A percentile compares a stretch with the other conserved stretches of the same genome.
Evolutionary conservation across 2,797 vertebrate genomes (phyloP).

Genomic region (Leuciscus waleckii): DNA sequence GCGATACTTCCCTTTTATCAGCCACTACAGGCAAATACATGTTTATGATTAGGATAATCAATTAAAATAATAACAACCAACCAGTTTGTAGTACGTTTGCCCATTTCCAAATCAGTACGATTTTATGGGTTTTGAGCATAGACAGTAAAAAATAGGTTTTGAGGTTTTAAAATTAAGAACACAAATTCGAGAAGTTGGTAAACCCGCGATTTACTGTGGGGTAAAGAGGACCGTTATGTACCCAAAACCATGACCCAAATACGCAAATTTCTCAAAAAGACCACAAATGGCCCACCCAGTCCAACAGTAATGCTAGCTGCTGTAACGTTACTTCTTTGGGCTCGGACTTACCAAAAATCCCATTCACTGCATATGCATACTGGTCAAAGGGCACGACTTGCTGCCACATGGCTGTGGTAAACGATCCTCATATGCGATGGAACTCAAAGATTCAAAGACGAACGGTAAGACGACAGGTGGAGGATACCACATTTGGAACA

Average conservation of each 20-base stretch:
- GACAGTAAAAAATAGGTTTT: too few species aligned
- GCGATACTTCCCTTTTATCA: not conserved
- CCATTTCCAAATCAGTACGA: not conserved
- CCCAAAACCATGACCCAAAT: not conserved
- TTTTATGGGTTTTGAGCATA: not conserved
- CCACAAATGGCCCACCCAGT: not conserved
- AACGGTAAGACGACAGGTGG: not conserved
- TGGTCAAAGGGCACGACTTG: not conserved
- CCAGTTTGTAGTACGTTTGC: not conserved
- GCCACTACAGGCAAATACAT: not conserved
- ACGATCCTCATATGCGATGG: not conserved
- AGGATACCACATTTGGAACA: slow-evolving; percentile 31
- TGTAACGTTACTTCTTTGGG: not conserved
- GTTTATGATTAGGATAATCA: too few species aligned
- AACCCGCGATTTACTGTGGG: not conserved
- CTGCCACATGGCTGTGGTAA: not conserved
- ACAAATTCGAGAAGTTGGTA: not conserved
- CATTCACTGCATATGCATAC: not conserved
- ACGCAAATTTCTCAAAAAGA: not conserved
- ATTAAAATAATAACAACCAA: not conserved
- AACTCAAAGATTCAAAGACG: not conserved
- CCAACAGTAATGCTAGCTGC: not conserved
- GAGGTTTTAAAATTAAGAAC: not conserved
- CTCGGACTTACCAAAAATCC: slow-evolving; percentile 38
- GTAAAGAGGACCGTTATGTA: not conserved